phyloP scores from a whole-genome alignment of 2,888 invertebrate species.

The Heliconius ethilla region DNA sequence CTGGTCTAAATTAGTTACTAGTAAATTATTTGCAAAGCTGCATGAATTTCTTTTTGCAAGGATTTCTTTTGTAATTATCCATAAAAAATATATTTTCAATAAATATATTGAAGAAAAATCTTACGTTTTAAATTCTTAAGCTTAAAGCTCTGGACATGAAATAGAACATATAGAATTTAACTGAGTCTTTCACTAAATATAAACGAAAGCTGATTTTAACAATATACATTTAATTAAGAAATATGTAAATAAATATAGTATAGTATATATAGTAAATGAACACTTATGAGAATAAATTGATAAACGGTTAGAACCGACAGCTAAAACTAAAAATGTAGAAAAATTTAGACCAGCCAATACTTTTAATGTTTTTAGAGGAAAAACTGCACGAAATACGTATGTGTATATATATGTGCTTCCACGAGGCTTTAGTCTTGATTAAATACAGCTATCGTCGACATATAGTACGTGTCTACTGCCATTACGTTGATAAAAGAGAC shows the following conservation, averaged over 20 bases:
- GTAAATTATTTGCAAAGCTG: background rate
- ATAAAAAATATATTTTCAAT: background rate
- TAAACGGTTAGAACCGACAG: background rate
- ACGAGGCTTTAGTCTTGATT: slow-evolving; percentile 21
- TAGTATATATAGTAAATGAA: background rate
- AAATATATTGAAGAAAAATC: background rate
- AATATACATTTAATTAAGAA: no score
- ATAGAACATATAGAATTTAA: no score
- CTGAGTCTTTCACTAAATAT: no score
- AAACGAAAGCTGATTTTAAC: no score
- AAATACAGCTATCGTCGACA: slow-evolving; percentile 8
- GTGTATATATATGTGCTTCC: background rate
- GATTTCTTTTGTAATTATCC: no score
- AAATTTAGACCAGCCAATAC: slow-evolving; percentile 3
- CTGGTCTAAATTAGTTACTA: no score
- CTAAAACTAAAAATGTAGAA: background rate
- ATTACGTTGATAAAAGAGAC: slow-evolving; percentile 10
- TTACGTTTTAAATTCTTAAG: background rate
- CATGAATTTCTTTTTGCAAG: no score
- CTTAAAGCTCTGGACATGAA: no score
- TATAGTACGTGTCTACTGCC: background rate
- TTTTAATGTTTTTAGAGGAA: slow-evolving; percentile 18
- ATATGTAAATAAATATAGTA: no score
- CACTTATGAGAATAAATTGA: background rate
- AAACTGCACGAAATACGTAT: slow-evolving; percentile 2